Evolutionary conservation across 2,888 invertebrate genomes (phyloP), one percentile per base, ranked within the genome.

Genomic region (Norana najaformis): DNA sequence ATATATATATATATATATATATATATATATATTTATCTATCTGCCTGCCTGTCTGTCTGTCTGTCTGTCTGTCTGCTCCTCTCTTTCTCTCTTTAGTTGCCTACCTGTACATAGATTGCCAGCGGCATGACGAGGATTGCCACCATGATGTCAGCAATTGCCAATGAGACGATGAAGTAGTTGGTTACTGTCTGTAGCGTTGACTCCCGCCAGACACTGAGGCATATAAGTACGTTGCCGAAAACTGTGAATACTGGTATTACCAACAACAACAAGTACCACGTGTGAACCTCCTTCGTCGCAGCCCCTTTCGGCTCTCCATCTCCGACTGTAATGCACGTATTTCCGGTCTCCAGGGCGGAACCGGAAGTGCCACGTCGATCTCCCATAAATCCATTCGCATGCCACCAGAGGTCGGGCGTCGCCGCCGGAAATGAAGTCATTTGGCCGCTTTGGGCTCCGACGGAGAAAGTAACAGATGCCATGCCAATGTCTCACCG

Each of bases 51-150:
- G 53, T 11, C 30, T 53, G 53, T 30, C 23, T 53, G 53, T 53
- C 23, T 23, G 30, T 53, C 5, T 23, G 30, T 53, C 5, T 23
- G 30, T 53, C n/a, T n/a, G n/a, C n/a, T n/a, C n/a, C n/a, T n/a
- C n/a, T n/a, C n/a, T n/a, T n/a, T n/a, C 23, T 53, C 3, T 30
- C 23, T 53, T 53, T 53, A 16, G 11, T n/a, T 69, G 69, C n/a
- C n/a, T n/a, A 69, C 69, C 69, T 69, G 69, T 69, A 69, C 69
- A 69, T 69, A 69, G 69, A 69, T 69, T n/a, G 69, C 69, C 69
- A 69, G 69, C 69, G 69, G 69, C 69, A 69, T 69, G 30, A 69
- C 69, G n/a, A 69, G 69, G 69, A 69, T 69, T 69, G 69, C 69
- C 69, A 69, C 69, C 69, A 69, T 69, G n/a, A 69, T 69, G 69